These are phyloP conservation scores for Drosophila insularis DNA, from an alignment of 1,140 invertebrate genomes.

Conservation along the genomic window DNA sequence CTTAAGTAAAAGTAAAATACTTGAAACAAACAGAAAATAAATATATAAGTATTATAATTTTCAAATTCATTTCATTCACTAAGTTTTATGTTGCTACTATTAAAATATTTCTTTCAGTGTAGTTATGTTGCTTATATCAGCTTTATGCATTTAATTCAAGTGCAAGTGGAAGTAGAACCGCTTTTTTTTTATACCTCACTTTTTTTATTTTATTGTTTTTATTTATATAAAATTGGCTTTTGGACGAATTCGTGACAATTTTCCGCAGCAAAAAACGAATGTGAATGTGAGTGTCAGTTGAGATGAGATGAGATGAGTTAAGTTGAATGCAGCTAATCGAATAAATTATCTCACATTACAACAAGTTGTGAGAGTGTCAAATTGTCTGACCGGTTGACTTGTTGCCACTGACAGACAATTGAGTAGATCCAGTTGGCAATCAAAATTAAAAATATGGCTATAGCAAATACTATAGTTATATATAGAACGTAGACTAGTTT, in stretches of 20 bases:
- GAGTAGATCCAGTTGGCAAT: constrained; percentile 20
- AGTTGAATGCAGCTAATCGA: constrained; percentile 55
- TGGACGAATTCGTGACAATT: constrained; percentile 1
- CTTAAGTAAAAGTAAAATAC: too few relatives aligned
- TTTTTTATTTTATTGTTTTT: neutral
- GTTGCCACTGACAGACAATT: constrained; percentile 19
- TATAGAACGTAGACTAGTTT: neutral
- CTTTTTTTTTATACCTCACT: neutral
- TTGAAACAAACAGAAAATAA: too few relatives aligned
- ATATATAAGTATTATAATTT: too few relatives aligned
- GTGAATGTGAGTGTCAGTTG: constrained; percentile 28
- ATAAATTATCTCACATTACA: constrained; percentile 65
- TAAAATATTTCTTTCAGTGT: neutral
- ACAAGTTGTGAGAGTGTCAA: constrained; percentile 14
- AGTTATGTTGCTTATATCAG: neutral
- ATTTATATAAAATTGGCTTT: neutral
- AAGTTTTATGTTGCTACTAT: too few relatives aligned
- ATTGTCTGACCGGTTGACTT: constrained; percentile 36
- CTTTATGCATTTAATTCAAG: constrained; percentile 12
- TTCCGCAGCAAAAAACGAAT: neutral
- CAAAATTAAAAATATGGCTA: constrained; percentile 1
- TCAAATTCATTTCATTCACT: too few relatives aligned
- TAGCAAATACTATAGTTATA: neutral
- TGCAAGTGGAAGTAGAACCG: constrained; percentile 14
- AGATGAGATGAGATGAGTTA: neutral